Percentiles rank a stretch among this genome's conserved stretches.
Conservation (phyloP, 2,113 vertebrate genomes). For the Microcebus murinus region DNA sequence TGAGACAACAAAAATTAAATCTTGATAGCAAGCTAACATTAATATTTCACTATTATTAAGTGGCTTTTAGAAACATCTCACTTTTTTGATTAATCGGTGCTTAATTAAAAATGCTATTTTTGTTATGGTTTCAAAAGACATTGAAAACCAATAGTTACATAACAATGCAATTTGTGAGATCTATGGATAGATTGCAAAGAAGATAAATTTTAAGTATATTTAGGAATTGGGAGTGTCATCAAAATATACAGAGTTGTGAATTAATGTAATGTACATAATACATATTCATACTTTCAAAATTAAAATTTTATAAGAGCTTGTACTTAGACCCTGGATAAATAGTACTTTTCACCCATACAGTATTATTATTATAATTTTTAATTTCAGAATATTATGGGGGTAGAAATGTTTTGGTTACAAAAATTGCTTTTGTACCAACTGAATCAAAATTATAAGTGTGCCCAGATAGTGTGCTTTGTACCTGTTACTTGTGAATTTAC, state of each 20-base stretch:
- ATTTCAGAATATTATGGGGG: too few relatives aligned
- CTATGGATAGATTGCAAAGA: background rate
- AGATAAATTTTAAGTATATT: conserved; percentile 27
- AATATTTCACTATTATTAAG: background rate
- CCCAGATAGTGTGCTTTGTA: too few relatives aligned
- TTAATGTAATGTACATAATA: background rate
- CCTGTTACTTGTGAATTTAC: too few relatives aligned
- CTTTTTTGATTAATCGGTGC: background rate
- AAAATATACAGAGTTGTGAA: conserved; percentile 45
- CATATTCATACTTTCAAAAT: conserved; percentile 1
- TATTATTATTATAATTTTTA: background rate
- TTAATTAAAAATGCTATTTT: conserved; percentile 34
- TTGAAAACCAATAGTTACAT: background rate
- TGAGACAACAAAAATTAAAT: background rate
- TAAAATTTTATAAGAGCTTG: conserved; percentile 8
- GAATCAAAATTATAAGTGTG: too few relatives aligned
- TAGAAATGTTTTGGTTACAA: too few relatives aligned
- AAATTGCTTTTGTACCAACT: too few relatives aligned
- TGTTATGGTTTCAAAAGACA: conserved; percentile 5
- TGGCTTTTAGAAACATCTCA: background rate
- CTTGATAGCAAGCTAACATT: background rate
- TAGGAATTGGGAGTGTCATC: background rate
- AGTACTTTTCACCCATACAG: background rate
- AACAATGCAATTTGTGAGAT: conserved; percentile 15
- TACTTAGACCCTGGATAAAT: background rate